phyloP scores from a whole-genome alignment of 2,113 vertebrate genomes.

The Hippocampus zosterae region DNA sequence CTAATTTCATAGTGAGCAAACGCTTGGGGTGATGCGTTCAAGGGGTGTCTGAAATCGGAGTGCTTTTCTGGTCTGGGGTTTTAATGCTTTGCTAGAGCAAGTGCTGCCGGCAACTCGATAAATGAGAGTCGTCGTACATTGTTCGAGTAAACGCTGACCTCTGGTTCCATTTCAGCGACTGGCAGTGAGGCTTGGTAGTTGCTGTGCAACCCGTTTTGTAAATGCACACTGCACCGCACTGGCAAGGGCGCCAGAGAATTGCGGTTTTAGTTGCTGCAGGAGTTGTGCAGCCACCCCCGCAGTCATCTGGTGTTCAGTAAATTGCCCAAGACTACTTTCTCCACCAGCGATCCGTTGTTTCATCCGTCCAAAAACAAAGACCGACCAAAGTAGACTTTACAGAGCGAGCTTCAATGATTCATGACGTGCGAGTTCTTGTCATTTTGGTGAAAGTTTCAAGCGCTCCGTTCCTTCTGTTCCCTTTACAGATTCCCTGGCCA shows the following conservation, averaged over 20 bases:
- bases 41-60: neutral
- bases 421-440: neutral
- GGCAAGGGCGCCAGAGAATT: neutral
- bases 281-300: neutral
- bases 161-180: no score
- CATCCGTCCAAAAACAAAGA: neutral
- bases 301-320: neutral
- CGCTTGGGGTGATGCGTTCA: neutral
- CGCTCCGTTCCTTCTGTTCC: conserved; percentile 9
- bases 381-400: neutral
- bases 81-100: neutral
- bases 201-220: no score
- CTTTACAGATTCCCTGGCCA: conserved; percentile 85
- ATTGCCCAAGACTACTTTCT: neutral
- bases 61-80: neutral
- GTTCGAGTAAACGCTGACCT: no score
- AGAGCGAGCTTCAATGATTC: neutral
- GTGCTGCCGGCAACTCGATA: no score
- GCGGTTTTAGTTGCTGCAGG: neutral
- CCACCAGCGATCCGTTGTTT: neutral
- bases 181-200: no score
- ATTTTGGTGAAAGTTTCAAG: neutral
- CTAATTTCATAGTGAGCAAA: neutral
- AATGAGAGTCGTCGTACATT: no score
- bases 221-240: no score